Conservation (phyloP, 2,797 vertebrate genomes). For the Lacerta agilis region DNA sequence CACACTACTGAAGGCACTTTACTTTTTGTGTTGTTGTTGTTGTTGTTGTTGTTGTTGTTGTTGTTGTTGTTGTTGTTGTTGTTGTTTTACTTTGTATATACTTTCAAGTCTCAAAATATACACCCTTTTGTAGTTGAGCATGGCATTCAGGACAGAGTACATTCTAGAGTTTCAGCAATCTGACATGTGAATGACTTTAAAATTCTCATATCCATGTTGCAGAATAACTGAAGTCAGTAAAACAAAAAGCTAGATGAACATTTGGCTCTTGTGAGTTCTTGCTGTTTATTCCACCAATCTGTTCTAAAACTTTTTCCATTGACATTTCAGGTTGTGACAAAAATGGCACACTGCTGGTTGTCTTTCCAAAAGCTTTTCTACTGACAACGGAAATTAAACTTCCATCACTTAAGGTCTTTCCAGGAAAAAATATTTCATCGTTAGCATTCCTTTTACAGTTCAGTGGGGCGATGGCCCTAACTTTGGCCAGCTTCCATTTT, state of each 20-base stretch:
- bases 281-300: neutral
- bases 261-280: neutral
- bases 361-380: neutral
- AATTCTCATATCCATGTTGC: neutral
- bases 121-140: too few relatives aligned
- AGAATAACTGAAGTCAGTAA: too few relatives aligned
- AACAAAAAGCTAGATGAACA: neutral
- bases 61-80: too few relatives aligned
- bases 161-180: neutral
- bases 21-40: too few relatives aligned
- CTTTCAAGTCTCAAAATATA: too few relatives aligned
- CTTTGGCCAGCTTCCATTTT: neutral
- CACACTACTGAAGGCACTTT: too few relatives aligned
- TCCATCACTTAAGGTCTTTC: neutral
- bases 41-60: too few relatives aligned
- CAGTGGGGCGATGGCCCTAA: neutral
- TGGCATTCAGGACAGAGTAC: neutral
- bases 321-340: neutral
- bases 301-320: neutral
- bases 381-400: neutral
- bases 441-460: neutral
- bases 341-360: neutral
- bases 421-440: neutral
- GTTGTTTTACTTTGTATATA: too few relatives aligned
- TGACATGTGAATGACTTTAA: neutral